Base-by-base conservation (phyloP, 2,888 invertebrate species). In the Anthophora plumipes region DNA sequence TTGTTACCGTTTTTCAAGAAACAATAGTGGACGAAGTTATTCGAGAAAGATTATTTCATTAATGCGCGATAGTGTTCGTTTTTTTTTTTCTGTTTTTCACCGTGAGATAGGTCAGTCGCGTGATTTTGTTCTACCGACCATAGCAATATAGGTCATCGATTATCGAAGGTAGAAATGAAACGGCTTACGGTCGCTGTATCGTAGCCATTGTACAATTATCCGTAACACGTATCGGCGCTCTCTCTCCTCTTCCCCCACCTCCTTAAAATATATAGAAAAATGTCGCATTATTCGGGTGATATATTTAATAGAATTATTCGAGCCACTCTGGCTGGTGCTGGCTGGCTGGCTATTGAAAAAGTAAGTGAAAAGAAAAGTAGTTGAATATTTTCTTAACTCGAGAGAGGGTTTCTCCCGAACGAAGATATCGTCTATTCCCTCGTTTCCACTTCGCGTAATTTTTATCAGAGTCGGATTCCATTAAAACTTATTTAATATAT, bases 91-190 rank as follows among this genome's bases (percentile, higher is more conserved):
- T n/a, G n/a, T 79, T 77, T 79, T 68, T 79, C 78, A 54, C 17
- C 14, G 48, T 63, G 46, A 22, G 48, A 63, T 71, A 57, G 70
- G 66, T 64, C 59, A 68, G 68, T 68, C 60, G 70, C 67, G 76
- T 61, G 60, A 80, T 80, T 80, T 75, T 71, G 67, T 76, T 82
- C 73, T 73, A 55, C 54, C 80, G 61, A 66, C 71, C 39, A 69
- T 71, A 72, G 69, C 22, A 54, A 82, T 82, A 77, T 82, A 71
- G 82, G 82, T 67, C 77, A 82, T 82, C 82, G 82, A 82, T 82
- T 82, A 82, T 77, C 82, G 82, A 82, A 77, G 69, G 70, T 71
- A 68, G 73, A 82, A 73, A 82, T 50, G 77, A 72, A 77, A 77
- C 82, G 77, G 82, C 82, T 82, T 67, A 50, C 81, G 50, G 76